Evolutionary conservation across 1,140 invertebrate species (phyloP).

Genomic region (Heliconius hewitsoni): DNA sequence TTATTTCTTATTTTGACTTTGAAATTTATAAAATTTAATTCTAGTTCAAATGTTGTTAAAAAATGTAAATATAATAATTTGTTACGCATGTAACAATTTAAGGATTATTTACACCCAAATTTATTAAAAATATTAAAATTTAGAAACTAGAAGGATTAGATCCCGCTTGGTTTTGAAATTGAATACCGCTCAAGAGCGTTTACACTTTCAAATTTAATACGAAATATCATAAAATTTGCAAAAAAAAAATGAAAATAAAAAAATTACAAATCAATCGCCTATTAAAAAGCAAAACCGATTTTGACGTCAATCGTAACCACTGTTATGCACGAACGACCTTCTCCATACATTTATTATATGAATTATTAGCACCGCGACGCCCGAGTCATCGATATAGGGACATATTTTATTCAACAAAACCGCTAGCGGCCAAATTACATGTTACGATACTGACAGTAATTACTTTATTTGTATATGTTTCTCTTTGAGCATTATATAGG

Average conservation of each 20-base stretch:
- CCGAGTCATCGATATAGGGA: not conserved
- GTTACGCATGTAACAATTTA: too few species aligned
- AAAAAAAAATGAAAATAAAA: not conserved
- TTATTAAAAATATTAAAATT: too few species aligned
- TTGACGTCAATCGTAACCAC: not conserved
- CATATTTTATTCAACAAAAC: constrained; percentile 9
- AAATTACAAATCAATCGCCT: not conserved
- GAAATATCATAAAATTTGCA: not conserved
- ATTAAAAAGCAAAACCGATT: not conserved
- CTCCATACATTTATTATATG: not conserved
- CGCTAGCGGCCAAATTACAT: not conserved
- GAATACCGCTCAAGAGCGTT: too few species aligned
- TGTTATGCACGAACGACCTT: not conserved
- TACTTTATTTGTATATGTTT: not conserved
- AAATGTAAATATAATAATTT: too few species aligned
- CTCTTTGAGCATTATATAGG: not conserved
- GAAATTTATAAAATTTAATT: too few species aligned
- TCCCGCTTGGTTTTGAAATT: too few species aligned
- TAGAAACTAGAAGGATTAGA: too few species aligned
- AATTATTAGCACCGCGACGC: not conserved
- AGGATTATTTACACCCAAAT: too few species aligned
- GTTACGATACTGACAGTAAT: not conserved
- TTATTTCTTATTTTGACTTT: too few species aligned
- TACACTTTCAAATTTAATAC: not conserved
- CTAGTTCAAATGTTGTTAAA: too few species aligned